phyloP scores from a whole-genome alignment of 2,888 invertebrate genomes.

The Drosophila tripunctata region DNA sequence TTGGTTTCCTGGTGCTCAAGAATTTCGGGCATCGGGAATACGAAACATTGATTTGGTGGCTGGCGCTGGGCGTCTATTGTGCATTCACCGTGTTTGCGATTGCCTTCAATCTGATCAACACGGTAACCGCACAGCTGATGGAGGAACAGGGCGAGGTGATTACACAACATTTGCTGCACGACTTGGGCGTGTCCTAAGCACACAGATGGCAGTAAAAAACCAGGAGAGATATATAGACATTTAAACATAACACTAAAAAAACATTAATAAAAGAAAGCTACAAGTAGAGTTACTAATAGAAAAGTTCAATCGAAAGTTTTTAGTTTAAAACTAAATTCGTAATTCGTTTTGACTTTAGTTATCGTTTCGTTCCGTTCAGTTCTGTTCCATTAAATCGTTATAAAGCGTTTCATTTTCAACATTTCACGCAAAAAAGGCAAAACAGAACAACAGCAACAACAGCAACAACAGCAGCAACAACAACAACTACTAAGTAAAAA shows the following conservation, averaged over 20 bases:
- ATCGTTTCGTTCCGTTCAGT: conserved; percentile 60
- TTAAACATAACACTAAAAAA: conserved; percentile 21
- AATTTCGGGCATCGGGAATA: conserved; percentile 97
- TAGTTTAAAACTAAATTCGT: conserved; percentile 72
- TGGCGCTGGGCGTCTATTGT: conserved; percentile 95
- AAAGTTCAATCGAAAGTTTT: conserved; percentile 59
- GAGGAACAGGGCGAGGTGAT: conserved; percentile 84
- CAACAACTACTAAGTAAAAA: conserved; percentile 24
- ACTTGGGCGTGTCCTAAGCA: conserved; percentile 84
- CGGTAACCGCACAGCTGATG: conserved; percentile 84
- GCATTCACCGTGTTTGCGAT: conserved; percentile 97
- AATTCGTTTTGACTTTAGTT: conserved; percentile 69
- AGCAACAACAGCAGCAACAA: conserved; percentile 25
- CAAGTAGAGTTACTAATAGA: conserved; percentile 20
- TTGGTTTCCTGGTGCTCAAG: conserved; percentile 96
- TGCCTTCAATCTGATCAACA: conserved; percentile 92
- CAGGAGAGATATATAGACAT: conserved; percentile 49
- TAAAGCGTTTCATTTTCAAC: conserved; percentile 61
- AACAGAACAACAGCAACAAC: conserved; percentile 17
- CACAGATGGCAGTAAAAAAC: background rate
- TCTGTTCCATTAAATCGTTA: conserved; percentile 47
- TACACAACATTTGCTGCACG: conserved; percentile 84
- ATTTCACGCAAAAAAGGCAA: conserved; percentile 44
- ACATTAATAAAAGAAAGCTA: conserved; percentile 8
- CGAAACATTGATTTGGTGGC: conserved; percentile 98